Evolutionary conservation across 2,797 vertebrate genomes (phyloP).

Genomic region (Hydrophis major): DNA sequence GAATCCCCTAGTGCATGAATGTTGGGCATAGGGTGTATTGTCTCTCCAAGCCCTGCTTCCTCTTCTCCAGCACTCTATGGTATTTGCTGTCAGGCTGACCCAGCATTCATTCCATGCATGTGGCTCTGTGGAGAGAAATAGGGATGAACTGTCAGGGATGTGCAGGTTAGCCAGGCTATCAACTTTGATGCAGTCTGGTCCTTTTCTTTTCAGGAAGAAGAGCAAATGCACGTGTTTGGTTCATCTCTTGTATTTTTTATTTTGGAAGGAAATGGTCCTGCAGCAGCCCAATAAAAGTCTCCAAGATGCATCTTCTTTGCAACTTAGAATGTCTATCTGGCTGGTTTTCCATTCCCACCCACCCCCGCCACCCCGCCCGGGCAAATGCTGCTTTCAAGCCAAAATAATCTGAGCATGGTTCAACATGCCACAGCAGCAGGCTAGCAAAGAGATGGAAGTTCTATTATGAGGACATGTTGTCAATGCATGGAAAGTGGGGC

Average conservation of each 20-base stretch:
- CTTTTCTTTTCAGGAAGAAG: not conserved
- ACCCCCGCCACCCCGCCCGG: fast-evolving
- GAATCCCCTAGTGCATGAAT: not conserved
- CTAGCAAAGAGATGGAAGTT: not conserved
- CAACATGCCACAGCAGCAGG: not conserved
- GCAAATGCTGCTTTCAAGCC: not conserved
- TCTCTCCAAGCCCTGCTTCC: not conserved
- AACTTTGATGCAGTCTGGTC: not conserved
- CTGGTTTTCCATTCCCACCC: not conserved
- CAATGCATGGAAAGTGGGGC: not conserved
- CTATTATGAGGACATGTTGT: not conserved
- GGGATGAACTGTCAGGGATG: not conserved
- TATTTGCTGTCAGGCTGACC: not conserved
- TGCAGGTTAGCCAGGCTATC: not conserved
- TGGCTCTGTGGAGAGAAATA: not conserved
- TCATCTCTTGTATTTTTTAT: not conserved
- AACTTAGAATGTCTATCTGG: not conserved
- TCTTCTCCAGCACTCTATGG: not conserved
- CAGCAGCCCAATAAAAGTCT: not conserved
- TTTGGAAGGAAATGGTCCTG: not conserved
- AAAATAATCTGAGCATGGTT: not conserved
- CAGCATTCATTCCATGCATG: not conserved
- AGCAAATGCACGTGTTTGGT: not conserved
- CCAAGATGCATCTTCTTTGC: not conserved
- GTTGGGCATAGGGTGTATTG: not conserved